These are phyloP conservation scores for Chloroceryle amazona DNA, from an alignment of 2,797 vertebrate species.

Conservation along the genomic window DNA sequence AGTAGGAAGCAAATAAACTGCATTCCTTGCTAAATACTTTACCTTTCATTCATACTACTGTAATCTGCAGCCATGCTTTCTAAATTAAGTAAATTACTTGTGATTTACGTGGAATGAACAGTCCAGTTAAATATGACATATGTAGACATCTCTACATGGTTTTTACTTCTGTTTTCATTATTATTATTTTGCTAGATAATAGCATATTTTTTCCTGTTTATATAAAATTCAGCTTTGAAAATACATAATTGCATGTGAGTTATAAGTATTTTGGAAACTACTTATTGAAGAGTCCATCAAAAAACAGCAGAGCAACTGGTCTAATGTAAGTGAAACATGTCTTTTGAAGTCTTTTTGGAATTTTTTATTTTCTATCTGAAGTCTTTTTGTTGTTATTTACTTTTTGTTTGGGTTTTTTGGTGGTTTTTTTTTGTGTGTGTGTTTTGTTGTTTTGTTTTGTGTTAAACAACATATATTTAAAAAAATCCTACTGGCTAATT, in stretches of 20 bases:
- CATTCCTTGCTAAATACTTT: neutral
- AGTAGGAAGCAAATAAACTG: neutral
- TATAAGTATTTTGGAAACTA: neutral
- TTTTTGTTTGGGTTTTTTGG: neutral
- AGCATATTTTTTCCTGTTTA: neutral
- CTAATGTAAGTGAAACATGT: neutral
- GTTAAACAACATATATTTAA: neutral
- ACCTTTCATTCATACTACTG: neutral
- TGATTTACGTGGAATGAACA: neutral
- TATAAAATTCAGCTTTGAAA: neutral
- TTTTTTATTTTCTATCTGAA: neutral
- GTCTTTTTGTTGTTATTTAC: neutral
- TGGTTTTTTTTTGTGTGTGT: too few species aligned
- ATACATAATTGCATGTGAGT: neutral
- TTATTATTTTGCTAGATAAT: neutral
- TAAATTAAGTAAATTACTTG: neutral
- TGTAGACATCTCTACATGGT: fast-evolving
- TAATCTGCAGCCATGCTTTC: neutral
- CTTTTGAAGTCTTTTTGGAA: neutral
- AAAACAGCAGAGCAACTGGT: neutral
- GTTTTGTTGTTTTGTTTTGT: neutral
- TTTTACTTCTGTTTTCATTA: neutral
- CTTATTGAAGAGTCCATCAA: neutral
- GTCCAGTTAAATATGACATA: neutral
- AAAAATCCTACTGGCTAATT: neutral